phyloP scores from a whole-genome alignment of 2,113 vertebrate species.

The Chaetura pelagica region DNA sequence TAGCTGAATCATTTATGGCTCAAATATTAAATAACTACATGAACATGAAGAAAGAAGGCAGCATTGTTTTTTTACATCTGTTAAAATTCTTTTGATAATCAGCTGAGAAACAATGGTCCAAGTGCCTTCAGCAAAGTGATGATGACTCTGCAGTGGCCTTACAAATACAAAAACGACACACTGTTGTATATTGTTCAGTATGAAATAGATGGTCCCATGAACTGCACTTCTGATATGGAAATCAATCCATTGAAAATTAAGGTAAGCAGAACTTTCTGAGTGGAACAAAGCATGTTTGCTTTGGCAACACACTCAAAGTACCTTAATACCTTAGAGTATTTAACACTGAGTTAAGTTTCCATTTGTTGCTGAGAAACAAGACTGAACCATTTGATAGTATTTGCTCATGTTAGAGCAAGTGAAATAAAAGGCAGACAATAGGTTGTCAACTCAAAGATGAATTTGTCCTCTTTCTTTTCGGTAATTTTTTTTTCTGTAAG shows the following conservation, averaged over 20 bases:
- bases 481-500: background rate
- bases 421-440: background rate
- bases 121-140: slow-evolving; percentile 95
- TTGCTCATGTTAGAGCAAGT: background rate
- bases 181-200: slow-evolving; percentile 88
- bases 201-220: slow-evolving; percentile 94
- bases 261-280: slow-evolving; percentile 63
- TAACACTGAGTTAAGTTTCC: background rate
- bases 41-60: background rate
- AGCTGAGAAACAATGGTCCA: slow-evolving; percentile 93
- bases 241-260: slow-evolving; percentile 93
- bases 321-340: background rate
- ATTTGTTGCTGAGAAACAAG: background rate
- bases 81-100: slow-evolving; percentile 18
- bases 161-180: slow-evolving; percentile 84
- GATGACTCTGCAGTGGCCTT: slow-evolving; percentile 88
- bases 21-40: background rate
- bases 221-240: slow-evolving; percentile 87
- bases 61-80: background rate
- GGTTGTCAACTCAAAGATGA: background rate
- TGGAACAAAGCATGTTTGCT: background rate
- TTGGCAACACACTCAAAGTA: background rate
- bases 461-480: background rate
- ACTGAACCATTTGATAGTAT: background rate
- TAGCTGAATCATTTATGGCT: background rate